Evolutionary conservation across 1,140 invertebrate species (phyloP).

Genomic region (Linepithema humile): DNA sequence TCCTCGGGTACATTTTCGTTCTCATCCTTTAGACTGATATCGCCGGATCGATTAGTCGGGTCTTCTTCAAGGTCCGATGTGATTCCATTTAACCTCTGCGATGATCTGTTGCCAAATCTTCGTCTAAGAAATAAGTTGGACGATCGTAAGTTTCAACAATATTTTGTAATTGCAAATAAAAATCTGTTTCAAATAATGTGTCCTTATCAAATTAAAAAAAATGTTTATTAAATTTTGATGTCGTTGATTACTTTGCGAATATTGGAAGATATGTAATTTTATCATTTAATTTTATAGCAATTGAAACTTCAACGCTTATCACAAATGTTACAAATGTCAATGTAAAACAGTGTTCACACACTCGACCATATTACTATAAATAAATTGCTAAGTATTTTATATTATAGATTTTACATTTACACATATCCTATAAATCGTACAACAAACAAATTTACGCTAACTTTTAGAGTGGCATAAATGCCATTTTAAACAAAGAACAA

Average conservation of each 20-base stretch:
- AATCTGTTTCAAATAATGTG: too few relatives aligned
- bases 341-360: too few relatives aligned
- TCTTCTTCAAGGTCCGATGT: conserved; percentile 64
- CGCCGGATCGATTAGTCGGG: conserved; percentile 49
- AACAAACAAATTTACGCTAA: too few relatives aligned
- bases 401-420: too few relatives aligned
- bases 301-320: too few relatives aligned
- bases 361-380: too few relatives aligned
- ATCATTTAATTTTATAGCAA: not conserved
- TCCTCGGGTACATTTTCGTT: conserved; percentile 80
- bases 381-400: too few relatives aligned
- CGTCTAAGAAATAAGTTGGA: conserved; percentile 62
- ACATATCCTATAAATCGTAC: too few relatives aligned
- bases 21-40: conserved; percentile 73
- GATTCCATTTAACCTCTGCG: conserved; percentile 69
- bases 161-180: not conserved
- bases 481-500: not conserved
- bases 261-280: not conserved
- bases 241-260: not conserved
- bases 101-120: conserved; percentile 75
- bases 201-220: too few relatives aligned
- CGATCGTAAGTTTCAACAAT: not conserved
- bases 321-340: too few relatives aligned
- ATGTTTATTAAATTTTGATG: not conserved
- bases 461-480: not conserved